Evolutionary conservation across 2,888 invertebrate species (phyloP), one percentile per base, ranked within the genome.

Genomic region (Carterocephalus palaemon): DNA sequence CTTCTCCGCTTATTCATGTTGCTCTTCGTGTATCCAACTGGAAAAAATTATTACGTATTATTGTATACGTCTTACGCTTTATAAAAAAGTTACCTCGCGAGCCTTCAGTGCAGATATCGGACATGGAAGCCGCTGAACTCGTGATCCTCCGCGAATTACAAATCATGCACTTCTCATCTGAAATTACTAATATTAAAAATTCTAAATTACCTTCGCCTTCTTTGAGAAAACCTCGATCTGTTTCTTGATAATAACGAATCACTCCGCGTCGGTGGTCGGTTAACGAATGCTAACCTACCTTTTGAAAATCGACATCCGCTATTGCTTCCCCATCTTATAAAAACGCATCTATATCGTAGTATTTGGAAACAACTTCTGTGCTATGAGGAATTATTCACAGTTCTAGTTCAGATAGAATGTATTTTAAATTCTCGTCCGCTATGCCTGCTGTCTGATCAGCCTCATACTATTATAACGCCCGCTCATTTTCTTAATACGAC

Each of bases 331-430:
- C 12, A 22, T 2, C n/a, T 5, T 16, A 12, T 46, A 1, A 46
- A 47, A 31, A 33, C 34, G n/a, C 47, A 47, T 31, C 16, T 47
- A 23, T 34, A 15, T 0, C 15, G 23, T 16, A 24, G 36, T 3
- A 19, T 45, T 12, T 28, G 43, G 4, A 9, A 16, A 10, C 43
- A 45, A 8, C 5, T 45, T 6, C 16, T 41, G 2, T 24, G 33
- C 9, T 5, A 22, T 23, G 41, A 41, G 16, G n/a, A n/a, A n/a
- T n/a, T n/a, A n/a, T n/a, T 15, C 9, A 45, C 29, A 5, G 23
- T 45, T 7, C 15, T 45, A 10, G 12, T 19, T 9, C 37, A 45
- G 20, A 45, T 45, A 7, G 37, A 37, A 24, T 15, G 15, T 7
- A 22, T 28, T 7, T 3, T 38, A 12, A 38, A 38, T n/a, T 38